Evolutionary conservation across 2,797 vertebrate genomes (phyloP).

Genomic region (Danio aesculapii): DNA sequence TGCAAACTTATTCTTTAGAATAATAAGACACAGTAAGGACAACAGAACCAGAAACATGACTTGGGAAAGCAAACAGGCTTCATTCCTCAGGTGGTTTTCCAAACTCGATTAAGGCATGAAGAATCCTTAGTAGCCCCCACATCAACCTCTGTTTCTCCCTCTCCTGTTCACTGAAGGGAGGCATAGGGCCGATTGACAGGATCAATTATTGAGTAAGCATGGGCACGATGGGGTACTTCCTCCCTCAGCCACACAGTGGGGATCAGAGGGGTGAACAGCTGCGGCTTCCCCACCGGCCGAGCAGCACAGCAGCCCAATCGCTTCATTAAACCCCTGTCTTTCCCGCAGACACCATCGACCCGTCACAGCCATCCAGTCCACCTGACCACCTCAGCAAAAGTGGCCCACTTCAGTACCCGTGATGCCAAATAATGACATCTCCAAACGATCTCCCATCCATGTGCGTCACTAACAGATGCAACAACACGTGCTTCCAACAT

Average conservation of each 20-base stretch:
- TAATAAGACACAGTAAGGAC: neutral
- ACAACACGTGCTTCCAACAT: neutral
- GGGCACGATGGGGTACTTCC: conserved; percentile 79
- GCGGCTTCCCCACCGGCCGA: conserved; percentile 66
- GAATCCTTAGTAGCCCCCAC: conserved; percentile 4
- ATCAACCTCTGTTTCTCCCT: conserved; percentile 5
- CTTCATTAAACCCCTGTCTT: conserved; percentile 67
- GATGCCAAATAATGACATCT: conserved; percentile 39
- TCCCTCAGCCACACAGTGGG: conserved; percentile 69
- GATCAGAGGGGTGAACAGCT: conserved; percentile 80
- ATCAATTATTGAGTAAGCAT: conserved; percentile 76
- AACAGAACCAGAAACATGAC: conserved; percentile 4
- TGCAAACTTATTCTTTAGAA: neutral
- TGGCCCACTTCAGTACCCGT: neutral
- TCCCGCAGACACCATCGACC: conserved; percentile 4
- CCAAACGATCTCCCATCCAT: conserved; percentile 1
- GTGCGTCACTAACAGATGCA: neutral
- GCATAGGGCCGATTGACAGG: conserved; percentile 45
- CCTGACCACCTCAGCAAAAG: neutral
- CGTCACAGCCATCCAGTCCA: conserved; percentile 42
- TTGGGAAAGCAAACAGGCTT: neutral
- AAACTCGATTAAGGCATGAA: conserved; percentile 18
- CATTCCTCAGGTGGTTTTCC: conserved; percentile 7
- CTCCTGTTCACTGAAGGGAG: conserved; percentile 17
- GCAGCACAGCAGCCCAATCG: conserved; percentile 58